Evolutionary conservation across 2,113 vertebrate species (phyloP), one percentile per base, ranked within the genome.

Genomic region (Chaetops frenatus): DNA sequence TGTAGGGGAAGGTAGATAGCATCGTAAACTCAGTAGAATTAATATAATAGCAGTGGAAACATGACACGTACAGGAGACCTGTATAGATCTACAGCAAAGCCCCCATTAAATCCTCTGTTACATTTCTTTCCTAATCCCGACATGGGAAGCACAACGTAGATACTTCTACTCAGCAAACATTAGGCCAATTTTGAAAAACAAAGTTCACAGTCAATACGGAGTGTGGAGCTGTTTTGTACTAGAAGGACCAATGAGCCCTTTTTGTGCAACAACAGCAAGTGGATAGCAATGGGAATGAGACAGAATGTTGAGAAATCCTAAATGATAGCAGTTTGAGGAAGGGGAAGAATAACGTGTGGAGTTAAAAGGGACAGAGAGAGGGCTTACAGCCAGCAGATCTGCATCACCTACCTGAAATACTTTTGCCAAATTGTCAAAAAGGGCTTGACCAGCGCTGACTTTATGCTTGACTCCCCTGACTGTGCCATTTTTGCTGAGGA

Each of bases 401-500:
- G 2, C 9, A 50, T 44, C 95, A 98, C 99, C 98, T 98, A 99
- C 99, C 98, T 98, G 98, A 88, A 97, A 98, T 35, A 98, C 97
- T 93, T 97, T 98, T 80, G 98, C 97, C 79, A 99, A 97, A 95
- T 99, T 99, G 96, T 99, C 98, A 97, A 99, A 99, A 31, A 99
- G 98, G 50, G 98, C 98, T 98, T 99, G 99, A 53, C 99, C 99
- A 24, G 99, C 99, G 29, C 98, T 99, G 97, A 99, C 99, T 99
- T 99, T 99, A 91, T 99, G 98, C 94, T 99, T 99, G 94, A 99
- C 99, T 47, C 99, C 99, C 92, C 99, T 98, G 50, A 99, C 98
- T 33, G 99, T 99, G 58, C 99, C 99, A 6, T 99, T 99, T 97
- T 99, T 99, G 96, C 99, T 99, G 88, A 99, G 98, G 92, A 99